These are phyloP conservation scores for Actinemys pallida DNA, from an alignment of 2,113 vertebrate genomes.

Conservation along the genomic window DNA sequence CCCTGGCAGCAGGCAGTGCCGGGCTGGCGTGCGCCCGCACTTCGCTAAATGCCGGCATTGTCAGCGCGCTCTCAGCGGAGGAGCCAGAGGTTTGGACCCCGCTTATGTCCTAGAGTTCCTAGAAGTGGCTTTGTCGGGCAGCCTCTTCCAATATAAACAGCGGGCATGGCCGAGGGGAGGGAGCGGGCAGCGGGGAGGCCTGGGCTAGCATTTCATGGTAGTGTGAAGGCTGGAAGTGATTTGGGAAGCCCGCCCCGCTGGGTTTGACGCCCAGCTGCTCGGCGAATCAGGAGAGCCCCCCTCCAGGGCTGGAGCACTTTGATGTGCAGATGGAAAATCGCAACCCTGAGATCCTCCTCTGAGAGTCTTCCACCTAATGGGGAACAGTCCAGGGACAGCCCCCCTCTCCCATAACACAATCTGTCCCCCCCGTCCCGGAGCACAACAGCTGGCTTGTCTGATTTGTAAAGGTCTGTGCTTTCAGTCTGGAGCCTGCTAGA, in stretches of 20 bases:
- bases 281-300: background rate
- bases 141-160: background rate
- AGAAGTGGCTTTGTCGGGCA: background rate
- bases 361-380: background rate
- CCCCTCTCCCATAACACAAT: background rate
- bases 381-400: background rate
- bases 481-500: background rate
- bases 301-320: background rate
- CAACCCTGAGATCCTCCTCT: background rate
- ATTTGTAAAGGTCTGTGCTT: background rate
- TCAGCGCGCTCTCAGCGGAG: background rate
- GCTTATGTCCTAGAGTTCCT: background rate
- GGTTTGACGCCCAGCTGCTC: background rate
- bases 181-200: background rate
- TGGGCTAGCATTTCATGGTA: background rate
- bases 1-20: background rate
- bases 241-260: background rate
- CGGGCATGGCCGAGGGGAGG: background rate
- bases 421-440: background rate
- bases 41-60: background rate
- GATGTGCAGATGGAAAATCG: background rate
- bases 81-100: background rate
- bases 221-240: background rate
- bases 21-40: too few species aligned
- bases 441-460: background rate